A percentile compares a stretch with the other conserved stretches of the same genome.
These are phyloP conservation scores for Baccha elongata DNA, from an alignment of 2,888 invertebrate species.

Conservation along the genomic window DNA sequence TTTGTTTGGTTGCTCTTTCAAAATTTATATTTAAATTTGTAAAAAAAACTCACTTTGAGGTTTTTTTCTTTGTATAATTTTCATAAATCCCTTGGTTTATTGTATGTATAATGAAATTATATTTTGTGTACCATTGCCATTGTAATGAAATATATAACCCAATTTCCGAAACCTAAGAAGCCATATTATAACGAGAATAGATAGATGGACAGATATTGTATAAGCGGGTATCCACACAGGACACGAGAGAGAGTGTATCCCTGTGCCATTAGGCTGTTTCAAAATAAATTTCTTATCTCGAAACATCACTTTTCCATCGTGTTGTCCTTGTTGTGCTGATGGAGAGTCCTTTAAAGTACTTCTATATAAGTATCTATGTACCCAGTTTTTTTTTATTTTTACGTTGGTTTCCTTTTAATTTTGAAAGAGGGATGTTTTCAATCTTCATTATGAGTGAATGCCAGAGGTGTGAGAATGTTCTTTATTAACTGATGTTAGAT, in stretches of 20 bases:
- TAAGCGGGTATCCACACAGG: not conserved
- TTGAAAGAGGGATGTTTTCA: conserved; percentile 50
- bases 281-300: conserved; percentile 49
- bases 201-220: conserved; percentile 48
- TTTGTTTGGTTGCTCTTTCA: conserved; percentile 42
- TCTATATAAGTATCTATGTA: not conserved
- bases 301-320: conserved; percentile 40
- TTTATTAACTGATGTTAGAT: conserved; percentile 25
- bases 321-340: conserved; percentile 1
- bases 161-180: conserved; percentile 63
- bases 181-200: conserved; percentile 40
- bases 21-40: conserved; percentile 62
- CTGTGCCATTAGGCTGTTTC: conserved; percentile 18
- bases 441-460: conserved; percentile 55
- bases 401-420: conserved; percentile 30
- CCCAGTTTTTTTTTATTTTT: not conserved
- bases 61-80: conserved; percentile 9
- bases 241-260: conserved; percentile 8
- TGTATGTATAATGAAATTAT: conserved; percentile 71
- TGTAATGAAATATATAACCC: conserved; percentile 68
- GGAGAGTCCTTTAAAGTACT: conserved; percentile 2
- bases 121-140: conserved; percentile 55
- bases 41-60: conserved; percentile 56
- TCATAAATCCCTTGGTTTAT: conserved; percentile 66
- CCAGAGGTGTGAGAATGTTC: conserved; percentile 20